Base-by-base conservation (phyloP, 64 coral and sea anemone species). In the Catalaphyllia jardinei region DNA sequence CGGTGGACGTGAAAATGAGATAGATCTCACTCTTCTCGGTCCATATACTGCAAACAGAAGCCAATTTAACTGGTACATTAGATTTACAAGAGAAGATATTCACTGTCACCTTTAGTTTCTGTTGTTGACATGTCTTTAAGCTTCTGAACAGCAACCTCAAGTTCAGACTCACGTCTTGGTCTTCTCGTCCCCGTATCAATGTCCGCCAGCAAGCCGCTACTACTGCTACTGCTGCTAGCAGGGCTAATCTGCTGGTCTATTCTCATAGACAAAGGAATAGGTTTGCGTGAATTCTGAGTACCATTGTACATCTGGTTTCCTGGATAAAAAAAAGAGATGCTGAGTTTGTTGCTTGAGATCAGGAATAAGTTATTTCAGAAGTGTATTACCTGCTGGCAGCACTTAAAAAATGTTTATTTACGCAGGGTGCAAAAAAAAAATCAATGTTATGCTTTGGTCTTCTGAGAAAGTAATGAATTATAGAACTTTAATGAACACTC, bases 171-270 rank as follows among this genome's bases (percentile, higher is more conserved):
- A 60, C 81, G 82, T 49, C 91, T 78, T 9, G 64, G 76, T 88
- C 91, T 71, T 83, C 80, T 90, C 0, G 52, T 75, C 18, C 52
- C 67, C 8, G 63, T 29, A 18, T 99, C 97, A 33, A 99, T 95
- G 79, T 99, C 97, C 4, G 94, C 91, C 29, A 95, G 69, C 46
- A 99, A 80, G 9, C 97, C 97, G 88, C 97, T 99, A 52, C 97
- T 99, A 60, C 91, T 93, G 29, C 95, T 93, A 38, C 97, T 99
- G 69, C 90, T 99, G 62, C 97, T 99, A 1, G 94, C 84, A 57
- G 89, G 94, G 30, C 94, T 99, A 10, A 95, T 92, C 27, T 95
- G 94, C 64, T 87, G 77, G 69, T 93, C 97, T 46, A 77, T 79
- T 54, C 95, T 79, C 95, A 93, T 95, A 15, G 97, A 95, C 2